Percentiles rank a stretch among this genome's conserved stretches.
These are phyloP conservation scores for Poeciliopsis retropinna DNA, from an alignment of 2,113 vertebrate species.

Conservation along the genomic window DNA sequence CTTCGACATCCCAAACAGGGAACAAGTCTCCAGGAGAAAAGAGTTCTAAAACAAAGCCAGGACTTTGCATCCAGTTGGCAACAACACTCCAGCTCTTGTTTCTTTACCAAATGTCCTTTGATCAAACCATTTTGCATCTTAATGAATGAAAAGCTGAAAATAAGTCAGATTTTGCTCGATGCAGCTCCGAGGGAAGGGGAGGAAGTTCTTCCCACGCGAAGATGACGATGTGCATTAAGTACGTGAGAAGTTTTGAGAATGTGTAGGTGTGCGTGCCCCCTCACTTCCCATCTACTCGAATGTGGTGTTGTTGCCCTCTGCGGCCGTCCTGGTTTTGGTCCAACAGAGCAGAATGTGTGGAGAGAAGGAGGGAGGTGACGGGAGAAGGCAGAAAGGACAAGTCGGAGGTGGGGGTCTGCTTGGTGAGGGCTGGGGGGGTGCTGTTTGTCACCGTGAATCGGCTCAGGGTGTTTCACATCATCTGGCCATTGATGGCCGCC, in stretches of 20 bases:
- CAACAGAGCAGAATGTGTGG: conserved; percentile 63
- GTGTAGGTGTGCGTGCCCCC: conserved; percentile 31
- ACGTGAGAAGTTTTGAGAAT: conserved; percentile 42
- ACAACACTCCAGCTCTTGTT: conserved; percentile 58
- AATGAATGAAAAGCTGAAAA: conserved; percentile 51
- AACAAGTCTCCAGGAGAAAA: conserved; percentile 63
- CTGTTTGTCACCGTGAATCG: conserved; percentile 91
- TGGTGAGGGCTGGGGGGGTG: conserved; percentile 85
- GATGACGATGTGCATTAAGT: conserved; percentile 29
- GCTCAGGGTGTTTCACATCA: conserved; percentile 92
- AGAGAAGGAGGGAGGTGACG: conserved; percentile 56
- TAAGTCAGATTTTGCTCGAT: conserved; percentile 49
- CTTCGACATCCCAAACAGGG: conserved; percentile 47
- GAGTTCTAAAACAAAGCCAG: neutral
- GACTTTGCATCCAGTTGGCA: conserved; percentile 37
- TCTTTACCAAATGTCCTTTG: conserved; percentile 73
- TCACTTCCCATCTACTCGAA: conserved; percentile 57
- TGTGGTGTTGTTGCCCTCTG: conserved; percentile 25
- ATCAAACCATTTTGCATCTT: conserved; percentile 73
- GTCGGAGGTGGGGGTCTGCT: conserved; percentile 29
- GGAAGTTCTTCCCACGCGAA: neutral
- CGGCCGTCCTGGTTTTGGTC: conserved; percentile 65
- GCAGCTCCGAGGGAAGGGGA: neutral
- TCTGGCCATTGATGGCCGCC: conserved; percentile 88
- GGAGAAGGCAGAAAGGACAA: conserved; percentile 58